Conservation (phyloP, 2,797 vertebrate species). For the Micromesistius poutassou region DNA sequence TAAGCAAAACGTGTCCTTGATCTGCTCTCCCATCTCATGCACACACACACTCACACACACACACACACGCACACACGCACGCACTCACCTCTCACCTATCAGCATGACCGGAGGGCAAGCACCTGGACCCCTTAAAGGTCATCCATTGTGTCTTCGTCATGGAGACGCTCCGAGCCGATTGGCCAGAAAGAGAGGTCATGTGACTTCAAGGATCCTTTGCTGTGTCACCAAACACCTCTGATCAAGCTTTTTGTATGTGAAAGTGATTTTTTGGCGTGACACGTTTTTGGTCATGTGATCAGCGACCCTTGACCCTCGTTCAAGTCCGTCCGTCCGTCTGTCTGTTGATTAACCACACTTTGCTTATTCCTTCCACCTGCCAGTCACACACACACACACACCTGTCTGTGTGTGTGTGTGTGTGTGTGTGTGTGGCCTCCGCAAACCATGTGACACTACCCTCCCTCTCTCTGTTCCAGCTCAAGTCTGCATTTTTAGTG, state of each 20-base stretch:
- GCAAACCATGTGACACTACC: not conserved
- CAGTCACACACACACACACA: too few relatives aligned
- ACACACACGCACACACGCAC: not conserved
- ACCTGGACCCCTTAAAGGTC: not conserved
- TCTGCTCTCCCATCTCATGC: not conserved
- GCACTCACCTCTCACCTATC: not conserved
- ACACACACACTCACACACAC: too few relatives aligned
- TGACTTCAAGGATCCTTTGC: not conserved
- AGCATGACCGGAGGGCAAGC: not conserved
- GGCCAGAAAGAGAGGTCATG: not conserved
- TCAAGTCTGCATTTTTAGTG: conserved; percentile 60
- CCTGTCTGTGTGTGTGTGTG: not conserved
- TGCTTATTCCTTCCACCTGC: not conserved
- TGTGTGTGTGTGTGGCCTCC: not conserved
- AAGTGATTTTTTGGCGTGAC: not conserved
- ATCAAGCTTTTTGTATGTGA: not conserved
- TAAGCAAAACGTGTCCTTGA: not conserved
- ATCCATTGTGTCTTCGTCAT: not conserved
- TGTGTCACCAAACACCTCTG: not conserved
- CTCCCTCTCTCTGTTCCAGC: conserved; percentile 49
- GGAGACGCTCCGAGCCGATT: not conserved
- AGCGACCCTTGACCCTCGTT: not conserved
- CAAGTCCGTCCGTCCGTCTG: not conserved
- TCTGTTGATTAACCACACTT: not conserved
- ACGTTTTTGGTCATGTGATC: not conserved